Evolutionary conservation across 2,113 vertebrate genomes (phyloP).

Genomic region (Sander lucioperca): DNA sequence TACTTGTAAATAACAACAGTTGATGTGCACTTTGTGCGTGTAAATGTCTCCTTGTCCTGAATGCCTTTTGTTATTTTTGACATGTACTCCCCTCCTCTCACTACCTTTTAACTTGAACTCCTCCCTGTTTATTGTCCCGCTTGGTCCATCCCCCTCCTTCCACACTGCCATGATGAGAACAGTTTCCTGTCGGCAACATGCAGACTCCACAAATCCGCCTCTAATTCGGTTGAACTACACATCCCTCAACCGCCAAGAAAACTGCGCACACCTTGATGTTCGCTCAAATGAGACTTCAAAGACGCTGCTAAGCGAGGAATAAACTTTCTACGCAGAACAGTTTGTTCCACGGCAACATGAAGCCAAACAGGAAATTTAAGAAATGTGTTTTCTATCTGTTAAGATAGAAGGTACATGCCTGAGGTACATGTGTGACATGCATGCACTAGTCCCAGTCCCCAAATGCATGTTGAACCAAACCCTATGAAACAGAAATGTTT

Average conservation of each 20-base stretch:
- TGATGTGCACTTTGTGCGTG: constrained; percentile 93
- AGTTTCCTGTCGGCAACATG: constrained; percentile 82
- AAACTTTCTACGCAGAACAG: constrained; percentile 49
- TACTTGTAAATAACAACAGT: constrained; percentile 97
- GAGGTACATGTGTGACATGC: constrained; percentile 65
- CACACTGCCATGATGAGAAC: constrained; percentile 76
- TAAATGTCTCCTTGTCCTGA: constrained; percentile 90
- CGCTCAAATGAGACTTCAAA: constrained; percentile 53
- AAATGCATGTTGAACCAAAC: constrained; percentile 67
- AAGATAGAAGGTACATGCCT: constrained; percentile 69
- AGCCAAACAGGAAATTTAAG: constrained; percentile 76
- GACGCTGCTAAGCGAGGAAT: constrained; percentile 38
- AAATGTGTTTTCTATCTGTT: constrained; percentile 70
- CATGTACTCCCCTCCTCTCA: constrained; percentile 55
- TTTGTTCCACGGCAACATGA: constrained; percentile 60
- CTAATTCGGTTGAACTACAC: constrained; percentile 38
- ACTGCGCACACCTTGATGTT: constrained; percentile 44
- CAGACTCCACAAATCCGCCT: constrained; percentile 73
- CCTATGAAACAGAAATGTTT: constrained; percentile 44
- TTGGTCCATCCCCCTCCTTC: constrained; percentile 72
- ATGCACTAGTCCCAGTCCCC: constrained; percentile 63
- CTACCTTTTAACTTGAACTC: constrained; percentile 74
- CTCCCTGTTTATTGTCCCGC: constrained; percentile 75
- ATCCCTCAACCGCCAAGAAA: constrained; percentile 39
- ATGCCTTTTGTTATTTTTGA: constrained; percentile 82